These are phyloP conservation scores for Phymatocera aterrima DNA, from an alignment of 2,888 invertebrate genomes.

Conservation along the genomic window DNA sequence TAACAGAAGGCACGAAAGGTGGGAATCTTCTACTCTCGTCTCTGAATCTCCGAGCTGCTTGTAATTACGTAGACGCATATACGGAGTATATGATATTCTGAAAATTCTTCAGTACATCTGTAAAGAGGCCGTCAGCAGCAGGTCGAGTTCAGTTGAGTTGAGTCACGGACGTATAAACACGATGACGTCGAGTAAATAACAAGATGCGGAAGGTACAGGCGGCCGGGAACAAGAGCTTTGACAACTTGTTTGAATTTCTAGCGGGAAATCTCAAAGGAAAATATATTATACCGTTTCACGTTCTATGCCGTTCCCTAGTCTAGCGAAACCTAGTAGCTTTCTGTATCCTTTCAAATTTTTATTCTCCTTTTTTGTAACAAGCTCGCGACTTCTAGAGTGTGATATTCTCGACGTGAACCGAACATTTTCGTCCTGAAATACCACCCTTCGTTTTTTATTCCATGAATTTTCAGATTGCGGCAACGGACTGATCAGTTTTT, in stretches of 20 bases:
- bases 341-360: neutral
- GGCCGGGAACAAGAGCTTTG: neutral
- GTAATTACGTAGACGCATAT: neutral
- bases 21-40: too few relatives aligned
- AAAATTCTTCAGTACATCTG: neutral
- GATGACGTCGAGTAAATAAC: slow-evolving; percentile 24
- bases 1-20: too few relatives aligned
- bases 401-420: too few relatives aligned
- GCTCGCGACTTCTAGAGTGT: too few relatives aligned
- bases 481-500: too few relatives aligned
- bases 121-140: slow-evolving; percentile 21
- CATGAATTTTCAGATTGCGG: too few relatives aligned
- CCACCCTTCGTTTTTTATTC: too few relatives aligned
- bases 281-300: slow-evolving; percentile 50
- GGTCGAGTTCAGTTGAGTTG: neutral
- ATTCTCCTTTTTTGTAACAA: too few relatives aligned
- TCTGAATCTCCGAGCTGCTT: too few relatives aligned
- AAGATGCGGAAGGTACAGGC: slow-evolving; percentile 19
- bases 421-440: too few relatives aligned
- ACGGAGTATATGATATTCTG: neutral
- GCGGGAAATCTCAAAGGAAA: slow-evolving; percentile 64
- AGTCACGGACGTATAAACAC: slow-evolving; percentile 38
- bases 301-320: neutral
- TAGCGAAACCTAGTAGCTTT: neutral
- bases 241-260: slow-evolving; percentile 56